Percentiles rank a stretch among this genome's conserved stretches.
These are phyloP conservation scores for Ormyrus labotus DNA, from an alignment of 2,888 invertebrate genomes.

Conservation along the genomic window DNA sequence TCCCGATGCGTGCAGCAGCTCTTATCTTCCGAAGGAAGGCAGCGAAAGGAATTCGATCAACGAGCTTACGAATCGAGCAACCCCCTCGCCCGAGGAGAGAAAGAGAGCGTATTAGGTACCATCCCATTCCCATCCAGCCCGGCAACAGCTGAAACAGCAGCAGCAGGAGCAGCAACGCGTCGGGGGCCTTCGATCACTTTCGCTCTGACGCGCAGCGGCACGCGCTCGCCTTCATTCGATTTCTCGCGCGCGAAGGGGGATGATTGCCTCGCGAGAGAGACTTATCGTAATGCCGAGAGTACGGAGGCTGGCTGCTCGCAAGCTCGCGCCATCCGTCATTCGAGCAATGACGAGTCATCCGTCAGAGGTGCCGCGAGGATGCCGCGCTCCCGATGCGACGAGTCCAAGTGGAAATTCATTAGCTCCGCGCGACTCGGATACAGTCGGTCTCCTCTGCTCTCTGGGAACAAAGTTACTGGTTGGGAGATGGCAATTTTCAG, in stretches of 20 bases:
- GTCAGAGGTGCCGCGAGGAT: slow-evolving; percentile 6
- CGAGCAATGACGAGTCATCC: slow-evolving; percentile 53
- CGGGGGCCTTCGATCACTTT: slow-evolving; percentile 43
- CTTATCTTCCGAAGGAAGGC: slow-evolving; percentile 32
- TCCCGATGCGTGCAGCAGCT: slow-evolving; percentile 4
- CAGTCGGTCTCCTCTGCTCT: too few species aligned
- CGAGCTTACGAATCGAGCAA: slow-evolving; percentile 5
- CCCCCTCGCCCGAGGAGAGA: too few species aligned
- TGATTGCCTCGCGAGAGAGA: slow-evolving; percentile 34
- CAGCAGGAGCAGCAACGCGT: slow-evolving; percentile 13
- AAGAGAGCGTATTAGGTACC: background rate
- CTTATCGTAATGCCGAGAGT: slow-evolving; percentile 20
- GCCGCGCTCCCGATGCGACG: slow-evolving; percentile 2
- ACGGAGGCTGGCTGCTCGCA: background rate
- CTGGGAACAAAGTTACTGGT: too few species aligned
- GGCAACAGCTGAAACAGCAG: background rate
- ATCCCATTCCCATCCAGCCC: background rate
- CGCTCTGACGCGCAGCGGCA: slow-evolving; percentile 18
- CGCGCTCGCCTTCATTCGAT: slow-evolving; percentile 34
- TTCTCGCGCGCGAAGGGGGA: slow-evolving; percentile 30
- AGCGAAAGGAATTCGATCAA: slow-evolving; percentile 45
- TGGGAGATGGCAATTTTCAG: too few species aligned
- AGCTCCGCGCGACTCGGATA: slow-evolving; percentile 2
- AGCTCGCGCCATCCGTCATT: slow-evolving; percentile 48
- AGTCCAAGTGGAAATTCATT: slow-evolving; percentile 52